Evolutionary conservation across 2,888 invertebrate species (phyloP).

Genomic region (Platycheirus albimanus): DNA sequence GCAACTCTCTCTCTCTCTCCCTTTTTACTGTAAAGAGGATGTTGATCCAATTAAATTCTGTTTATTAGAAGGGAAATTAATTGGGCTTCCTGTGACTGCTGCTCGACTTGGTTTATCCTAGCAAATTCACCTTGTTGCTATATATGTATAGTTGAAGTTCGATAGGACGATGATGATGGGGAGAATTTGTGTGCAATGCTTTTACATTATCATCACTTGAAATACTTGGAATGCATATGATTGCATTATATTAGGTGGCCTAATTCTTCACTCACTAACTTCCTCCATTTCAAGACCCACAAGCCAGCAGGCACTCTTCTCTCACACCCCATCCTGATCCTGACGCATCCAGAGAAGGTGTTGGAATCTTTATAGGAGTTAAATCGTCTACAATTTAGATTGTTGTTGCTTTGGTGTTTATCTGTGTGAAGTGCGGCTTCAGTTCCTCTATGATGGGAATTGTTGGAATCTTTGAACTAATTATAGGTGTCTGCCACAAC

Average conservation of each 20-base stretch:
- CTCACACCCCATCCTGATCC: too few species aligned
- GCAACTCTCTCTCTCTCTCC: neutral
- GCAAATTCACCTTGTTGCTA: constrained; percentile 15
- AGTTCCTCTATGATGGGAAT: constrained; percentile 39
- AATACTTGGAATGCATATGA: constrained; percentile 46
- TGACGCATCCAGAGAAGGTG: constrained; percentile 31
- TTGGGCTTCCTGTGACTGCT: constrained; percentile 66
- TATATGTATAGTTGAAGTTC: too few species aligned
- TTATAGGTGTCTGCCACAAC: constrained; percentile 70
- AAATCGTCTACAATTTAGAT: constrained; percentile 67
- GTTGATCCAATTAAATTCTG: constrained; percentile 75
- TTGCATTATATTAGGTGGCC: constrained; percentile 44
- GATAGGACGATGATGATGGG: neutral
- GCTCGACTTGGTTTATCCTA: constrained; percentile 48
- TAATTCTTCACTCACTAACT: neutral
- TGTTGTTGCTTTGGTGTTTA: constrained; percentile 42
- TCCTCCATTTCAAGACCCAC: neutral
- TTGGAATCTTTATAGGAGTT: constrained; percentile 55
- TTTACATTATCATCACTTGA: constrained; percentile 61
- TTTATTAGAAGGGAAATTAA: constrained; percentile 74
- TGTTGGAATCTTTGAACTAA: constrained; percentile 63
- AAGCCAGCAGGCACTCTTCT: too few species aligned
- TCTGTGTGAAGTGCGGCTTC: constrained; percentile 20
- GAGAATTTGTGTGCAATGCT: constrained; percentile 21
- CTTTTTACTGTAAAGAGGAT: constrained; percentile 52